These are phyloP conservation scores for Propithecus deckenii DNA, from an alignment of 2,797 vertebrate species.

Conservation along the genomic window DNA sequence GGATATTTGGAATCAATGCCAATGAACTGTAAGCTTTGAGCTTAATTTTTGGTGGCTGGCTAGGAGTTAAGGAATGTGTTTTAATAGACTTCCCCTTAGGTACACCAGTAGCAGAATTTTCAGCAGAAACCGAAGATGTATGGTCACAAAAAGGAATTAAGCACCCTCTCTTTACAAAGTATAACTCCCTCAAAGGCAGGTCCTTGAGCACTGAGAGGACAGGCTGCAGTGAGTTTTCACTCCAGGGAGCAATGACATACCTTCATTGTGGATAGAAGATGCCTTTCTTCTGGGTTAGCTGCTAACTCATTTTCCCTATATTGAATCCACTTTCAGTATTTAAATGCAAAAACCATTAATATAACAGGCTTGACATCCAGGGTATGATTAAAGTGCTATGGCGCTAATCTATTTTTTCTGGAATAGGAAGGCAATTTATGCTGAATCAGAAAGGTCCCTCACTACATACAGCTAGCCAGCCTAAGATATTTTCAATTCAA, in stretches of 20 bases:
- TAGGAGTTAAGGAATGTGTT: neutral
- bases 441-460: constrained; percentile 29
- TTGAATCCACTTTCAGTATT: constrained; percentile 13
- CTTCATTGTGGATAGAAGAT: neutral
- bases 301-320: constrained; percentile 21
- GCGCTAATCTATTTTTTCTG: constrained; percentile 18
- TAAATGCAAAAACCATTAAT: constrained; percentile 55
- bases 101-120: neutral
- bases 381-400: constrained; percentile 42
- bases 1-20: neutral
- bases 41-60: neutral
- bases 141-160: neutral
- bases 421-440: constrained; percentile 50
- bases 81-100: neutral
- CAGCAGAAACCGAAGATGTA: constrained; percentile 5
- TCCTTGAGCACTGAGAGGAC: neutral
- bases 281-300: constrained; percentile 37
- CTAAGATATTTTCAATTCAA: neutral
- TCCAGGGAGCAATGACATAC: neutral
- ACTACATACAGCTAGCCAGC: neutral
- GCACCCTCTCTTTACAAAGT: neutral
- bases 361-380: constrained; percentile 9
- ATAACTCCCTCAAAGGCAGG: constrained; percentile 23
- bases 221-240: neutral
- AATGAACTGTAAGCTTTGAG: neutral